Base-by-base conservation (phyloP, 2,888 invertebrate species). In the Calameuta filiformis region DNA sequence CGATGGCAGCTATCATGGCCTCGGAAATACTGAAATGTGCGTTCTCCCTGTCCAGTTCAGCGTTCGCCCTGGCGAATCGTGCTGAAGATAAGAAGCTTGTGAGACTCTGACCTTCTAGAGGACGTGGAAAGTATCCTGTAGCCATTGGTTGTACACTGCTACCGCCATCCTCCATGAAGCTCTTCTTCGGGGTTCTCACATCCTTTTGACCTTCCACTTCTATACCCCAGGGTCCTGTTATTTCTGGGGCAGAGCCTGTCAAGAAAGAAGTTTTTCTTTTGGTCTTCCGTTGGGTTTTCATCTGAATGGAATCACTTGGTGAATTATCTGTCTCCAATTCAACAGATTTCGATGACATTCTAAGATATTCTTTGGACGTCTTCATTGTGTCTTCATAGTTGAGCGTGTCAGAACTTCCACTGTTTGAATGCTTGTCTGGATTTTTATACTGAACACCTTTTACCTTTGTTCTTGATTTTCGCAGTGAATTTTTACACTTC, bases 1-100 rank as follows among this genome's bases (percentile, higher is more conserved):
- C 97, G 82, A 97, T 96, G 23, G 96, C 96, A 12, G 96, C 94
- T 81, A 97, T 97, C 88, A 97, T 94, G 0, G 96, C 96, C 91
- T 97, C 97, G 3, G 96, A 96, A 81, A 97, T 95, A 87, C 94
- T 95, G 90, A 97, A 97, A 92, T 97, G 97, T 0, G 97, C 96
- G 92, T 97, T 97, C 92, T 97, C 97, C 87, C 96, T 92, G 87
- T 97, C 97, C 79, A 97, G 92, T 87, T 96, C 96, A 0, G 96
- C 96, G 87, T 95, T 95, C 33, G 94, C 93, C 80, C 94, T 93
- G 40, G 95, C 93, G 87, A 95, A 95, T 83, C 95, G 94, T 75
- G 95, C 94, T 33, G 95, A 95, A 3, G 95, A 94, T 40, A 97
- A 91, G 89, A 96, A 97, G 74, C 95, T 94, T 11, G 94, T 94